These are phyloP conservation scores for Odontamblyopus lacepedii DNA, from an alignment of 2,797 vertebrate genomes.

Conservation along the genomic window DNA sequence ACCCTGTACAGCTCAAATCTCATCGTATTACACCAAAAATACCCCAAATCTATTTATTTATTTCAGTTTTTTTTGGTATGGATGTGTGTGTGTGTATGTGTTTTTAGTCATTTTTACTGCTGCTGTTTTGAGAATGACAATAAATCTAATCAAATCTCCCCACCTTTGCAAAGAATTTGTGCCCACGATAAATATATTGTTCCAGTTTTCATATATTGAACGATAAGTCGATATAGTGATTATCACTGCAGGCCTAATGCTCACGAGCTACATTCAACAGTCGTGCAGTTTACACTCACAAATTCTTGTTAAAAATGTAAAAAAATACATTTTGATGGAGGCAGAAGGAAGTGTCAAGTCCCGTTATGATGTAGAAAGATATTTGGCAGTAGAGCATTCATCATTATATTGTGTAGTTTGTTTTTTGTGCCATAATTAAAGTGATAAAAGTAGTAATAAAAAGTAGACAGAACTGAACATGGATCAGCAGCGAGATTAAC, in stretches of 20 bases:
- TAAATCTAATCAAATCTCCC: too few relatives aligned
- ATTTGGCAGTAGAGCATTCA: neutral
- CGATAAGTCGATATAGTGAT: too few relatives aligned
- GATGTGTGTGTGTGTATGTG: too few relatives aligned
- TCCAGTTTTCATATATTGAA: too few relatives aligned
- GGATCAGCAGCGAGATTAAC: neutral
- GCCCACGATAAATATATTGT: too few relatives aligned
- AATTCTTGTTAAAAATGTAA: neutral
- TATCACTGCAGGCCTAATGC: neutral
- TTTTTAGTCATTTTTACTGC: too few relatives aligned
- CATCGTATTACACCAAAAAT: too few relatives aligned
- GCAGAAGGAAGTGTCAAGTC: neutral
- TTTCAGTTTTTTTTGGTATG: too few relatives aligned
- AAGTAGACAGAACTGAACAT: neutral
- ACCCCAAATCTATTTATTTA: too few relatives aligned
- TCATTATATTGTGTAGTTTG: neutral
- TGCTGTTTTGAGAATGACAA: too few relatives aligned
- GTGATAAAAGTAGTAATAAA: neutral
- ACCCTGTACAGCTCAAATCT: too few relatives aligned
- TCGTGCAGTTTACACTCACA: neutral
- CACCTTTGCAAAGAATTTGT: too few relatives aligned
- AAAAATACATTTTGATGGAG: neutral
- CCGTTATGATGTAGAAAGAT: neutral
- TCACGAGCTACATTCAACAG: neutral
- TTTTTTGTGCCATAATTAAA: neutral